Evolutionary conservation across 2,797 vertebrate genomes (phyloP).

Genomic region (Psittacula derbiana): DNA sequence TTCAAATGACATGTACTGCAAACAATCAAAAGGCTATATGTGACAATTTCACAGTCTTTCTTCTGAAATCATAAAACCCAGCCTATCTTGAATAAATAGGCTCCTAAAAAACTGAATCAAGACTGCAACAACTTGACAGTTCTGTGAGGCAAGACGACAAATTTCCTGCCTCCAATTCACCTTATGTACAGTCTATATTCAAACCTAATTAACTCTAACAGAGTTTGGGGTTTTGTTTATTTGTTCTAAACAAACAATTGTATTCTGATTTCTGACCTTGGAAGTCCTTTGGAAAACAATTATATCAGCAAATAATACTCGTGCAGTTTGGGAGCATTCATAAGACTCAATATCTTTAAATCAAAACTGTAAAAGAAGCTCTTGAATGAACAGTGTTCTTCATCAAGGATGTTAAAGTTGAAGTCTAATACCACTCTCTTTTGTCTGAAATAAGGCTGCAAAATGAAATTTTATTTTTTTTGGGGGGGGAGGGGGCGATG

Average conservation of each 20-base stretch:
- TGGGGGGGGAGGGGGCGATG: too few species aligned
- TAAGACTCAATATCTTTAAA: background rate
- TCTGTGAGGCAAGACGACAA: background rate
- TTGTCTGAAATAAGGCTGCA: background rate
- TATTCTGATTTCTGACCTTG: background rate
- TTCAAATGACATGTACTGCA: background rate
- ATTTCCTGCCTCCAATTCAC: background rate
- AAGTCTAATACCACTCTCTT: background rate
- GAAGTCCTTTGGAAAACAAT: background rate
- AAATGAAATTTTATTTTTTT: background rate
- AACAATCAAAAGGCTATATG: background rate
- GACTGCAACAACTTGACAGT: background rate
- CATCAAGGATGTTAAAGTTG: background rate
- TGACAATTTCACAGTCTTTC: background rate
- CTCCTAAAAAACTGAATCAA: background rate
- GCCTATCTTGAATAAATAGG: background rate
- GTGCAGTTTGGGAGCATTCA: background rate
- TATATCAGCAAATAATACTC: background rate
- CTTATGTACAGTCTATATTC: background rate
- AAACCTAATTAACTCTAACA: background rate
- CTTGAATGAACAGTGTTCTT: background rate
- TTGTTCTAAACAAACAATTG: background rate
- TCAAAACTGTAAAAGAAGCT: background rate
- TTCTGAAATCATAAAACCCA: background rate
- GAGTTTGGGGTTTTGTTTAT: background rate